Base-by-base conservation (phyloP, 2,888 invertebrate species). In the Pollenia angustigena region DNA sequence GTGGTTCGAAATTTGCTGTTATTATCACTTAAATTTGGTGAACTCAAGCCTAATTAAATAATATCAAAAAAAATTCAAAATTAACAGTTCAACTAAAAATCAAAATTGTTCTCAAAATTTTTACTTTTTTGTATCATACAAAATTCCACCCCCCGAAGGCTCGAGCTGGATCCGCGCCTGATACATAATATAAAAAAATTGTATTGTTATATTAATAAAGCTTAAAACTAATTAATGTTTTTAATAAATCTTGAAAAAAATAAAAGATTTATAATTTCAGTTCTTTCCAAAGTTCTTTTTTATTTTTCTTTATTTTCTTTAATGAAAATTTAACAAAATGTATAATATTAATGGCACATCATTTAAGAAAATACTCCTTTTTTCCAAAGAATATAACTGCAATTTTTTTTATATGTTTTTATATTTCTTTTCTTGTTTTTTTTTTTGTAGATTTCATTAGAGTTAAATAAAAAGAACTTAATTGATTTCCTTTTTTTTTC, bases 401-500 rank as follows among this genome's bases (percentile, higher is more conserved):
- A 60, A 66, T 78, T 81, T 74, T 52, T 85, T 79, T 64, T 18
- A 11, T 42, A 64, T 76, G 23, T 75, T 72, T 68, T 80, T 54
- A 10, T 60, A 44, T 72, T 48, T 14, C 16, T 16, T 32, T 60
- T 52, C n/a, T 58, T n/a, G n/a, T 76, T 40, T 60, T 62, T 62
- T 71, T 56, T 32, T n/a, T 44, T 52, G 18, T 62, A 76, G 52
- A 82, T 82, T 82, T 76, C 82, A 76, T 82, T 82, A 62, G 46
- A 82, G 82, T 32, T 56, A 66, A 72, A 79, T 80, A 83, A 85
- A 87, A 81, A 76, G 75, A 88, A 81, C 79, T 86, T 86, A 85
- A 78, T 85, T 84, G 80, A 82, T 85, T 88, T 81, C 85, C 78
- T 88, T 85, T 81, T 87, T 87, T 78, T 86, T 71, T 72, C 83